Percentiles rank a stretch among this genome's conserved stretches.
Conservation (phyloP, 2,797 vertebrate species). For the Crotalus adamanteus region DNA sequence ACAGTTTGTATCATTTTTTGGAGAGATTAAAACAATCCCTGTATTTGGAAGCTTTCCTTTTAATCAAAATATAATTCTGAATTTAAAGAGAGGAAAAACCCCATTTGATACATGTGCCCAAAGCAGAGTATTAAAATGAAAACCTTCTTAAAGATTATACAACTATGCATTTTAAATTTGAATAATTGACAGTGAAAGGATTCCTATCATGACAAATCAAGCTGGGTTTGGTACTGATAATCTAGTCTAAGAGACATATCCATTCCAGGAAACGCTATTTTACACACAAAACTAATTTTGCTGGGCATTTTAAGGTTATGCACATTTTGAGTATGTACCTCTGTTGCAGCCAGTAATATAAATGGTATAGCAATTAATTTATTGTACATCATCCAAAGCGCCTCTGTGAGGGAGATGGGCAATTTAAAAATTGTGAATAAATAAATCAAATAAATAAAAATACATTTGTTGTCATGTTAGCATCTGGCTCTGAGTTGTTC, state of each 20-base stretch:
- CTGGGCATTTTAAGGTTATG: neutral
- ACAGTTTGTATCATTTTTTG: slow-evolving; percentile 44
- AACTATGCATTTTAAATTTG: slow-evolving; percentile 1
- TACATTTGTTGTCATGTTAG: slow-evolving; percentile 14
- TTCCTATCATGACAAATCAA: neutral
- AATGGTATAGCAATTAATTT: neutral
- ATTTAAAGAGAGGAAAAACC: slow-evolving; percentile 29
- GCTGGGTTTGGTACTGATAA: neutral
- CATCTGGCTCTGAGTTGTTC: slow-evolving; percentile 3
- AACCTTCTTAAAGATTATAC: slow-evolving; percentile 20
- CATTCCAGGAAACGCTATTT: neutral
- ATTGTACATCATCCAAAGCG: neutral
- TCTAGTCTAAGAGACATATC: neutral
- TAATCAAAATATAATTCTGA: slow-evolving; percentile 47
- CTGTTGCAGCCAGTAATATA: neutral
- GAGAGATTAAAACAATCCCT: slow-evolving; percentile 24
- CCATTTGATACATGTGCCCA: slow-evolving; percentile 19
- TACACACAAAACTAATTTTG: neutral
- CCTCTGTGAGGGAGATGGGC: neutral
- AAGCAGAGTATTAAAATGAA: slow-evolving; percentile 15
- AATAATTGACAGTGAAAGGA: neutral
- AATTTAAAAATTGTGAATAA: neutral
- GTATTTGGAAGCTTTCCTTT: slow-evolving; percentile 51
- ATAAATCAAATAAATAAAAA: neutral
- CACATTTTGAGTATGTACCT: neutral